Percentiles rank a stretch among this genome's conserved stretches.
These are phyloP conservation scores for Caenorhabditis angaria DNA, from an alignment of 2,888 invertebrate genomes.

Conservation along the genomic window DNA sequence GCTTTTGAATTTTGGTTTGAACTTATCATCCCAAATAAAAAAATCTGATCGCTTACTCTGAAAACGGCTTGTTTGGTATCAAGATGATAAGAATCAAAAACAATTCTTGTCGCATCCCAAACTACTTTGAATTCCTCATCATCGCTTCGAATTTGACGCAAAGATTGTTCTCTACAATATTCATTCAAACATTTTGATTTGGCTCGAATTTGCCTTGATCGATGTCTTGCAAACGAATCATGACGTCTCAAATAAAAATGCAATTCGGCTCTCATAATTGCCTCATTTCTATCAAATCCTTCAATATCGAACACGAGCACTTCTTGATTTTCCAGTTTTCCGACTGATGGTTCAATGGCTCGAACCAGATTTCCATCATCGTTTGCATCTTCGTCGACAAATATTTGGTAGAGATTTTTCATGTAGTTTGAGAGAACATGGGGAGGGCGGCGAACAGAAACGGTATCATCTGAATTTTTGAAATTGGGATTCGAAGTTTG, in stretches of 20 bases:
- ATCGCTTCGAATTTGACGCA: slow-evolving; percentile 29
- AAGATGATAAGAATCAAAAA: slow-evolving; percentile 50
- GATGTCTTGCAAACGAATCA: slow-evolving; percentile 30
- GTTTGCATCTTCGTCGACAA: slow-evolving; percentile 47
- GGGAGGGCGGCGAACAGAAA: slow-evolving; percentile 19
- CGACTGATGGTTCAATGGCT: slow-evolving; percentile 49
- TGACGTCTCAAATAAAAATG: slow-evolving; percentile 47
- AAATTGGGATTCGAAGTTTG: background rate
- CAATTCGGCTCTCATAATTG: slow-evolving; percentile 50
- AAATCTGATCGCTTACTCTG: slow-evolving; percentile 10
- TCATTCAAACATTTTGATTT: slow-evolving; percentile 48
- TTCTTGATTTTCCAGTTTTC: slow-evolving; percentile 49
- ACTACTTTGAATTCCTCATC: slow-evolving; percentile 36
- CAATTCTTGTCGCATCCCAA: slow-evolving; percentile 51
- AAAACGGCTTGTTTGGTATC: slow-evolving; percentile 47
- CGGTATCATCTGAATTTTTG: slow-evolving; percentile 25
- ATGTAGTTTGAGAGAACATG: slow-evolving; percentile 12
- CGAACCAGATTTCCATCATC: slow-evolving; percentile 52
- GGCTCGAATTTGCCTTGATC: slow-evolving; percentile 45
- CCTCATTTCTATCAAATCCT: slow-evolving; percentile 39
- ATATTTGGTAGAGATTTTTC: slow-evolving; percentile 24
- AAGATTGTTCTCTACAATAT: slow-evolving; percentile 37
- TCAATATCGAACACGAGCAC: slow-evolving; percentile 53
- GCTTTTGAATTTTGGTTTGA: background rate
- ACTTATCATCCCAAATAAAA: background rate